Evolutionary conservation across 2,888 invertebrate genomes (phyloP), one percentile per base, ranked within the genome.

Genomic region (Neria commutata): DNA sequence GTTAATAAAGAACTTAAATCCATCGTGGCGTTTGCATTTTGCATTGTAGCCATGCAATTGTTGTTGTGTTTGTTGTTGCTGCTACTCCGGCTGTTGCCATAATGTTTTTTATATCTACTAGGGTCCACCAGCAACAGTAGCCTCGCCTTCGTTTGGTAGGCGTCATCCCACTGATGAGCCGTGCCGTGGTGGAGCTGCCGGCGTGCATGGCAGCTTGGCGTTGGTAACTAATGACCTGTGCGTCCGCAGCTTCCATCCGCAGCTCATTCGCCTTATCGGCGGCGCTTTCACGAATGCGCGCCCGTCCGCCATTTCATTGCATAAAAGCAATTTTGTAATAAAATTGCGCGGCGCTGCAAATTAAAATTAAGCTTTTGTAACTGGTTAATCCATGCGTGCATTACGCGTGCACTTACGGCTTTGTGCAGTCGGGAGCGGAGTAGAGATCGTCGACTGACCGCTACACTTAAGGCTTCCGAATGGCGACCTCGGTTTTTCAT

Each of bases 291-390:
- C n/a, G n/a, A n/a, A 67, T 67, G 68, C 70, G 71, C 67, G 75
- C 68, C 75, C 69, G 75, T 71, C 17, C 29, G 65, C 65, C 65
- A 72, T 73, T 74, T 71, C 74, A 72, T 60, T 60, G 61, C 58
- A 62, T 65, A 63, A 64, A 68, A 63, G 59, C 78, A 76, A 76
- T 78, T 77, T 73, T 69, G 71, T 74, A 73, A 77, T 78, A 78
- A 78, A 77, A 75, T 76, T 77, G 69, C 70, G 68, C 69, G 64
- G 59, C 70, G 69, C 72, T 75, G 77, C 71, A 78, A 77, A 78
- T 78, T 77, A 78, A 78, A 78, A 78, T 77, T 78, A 77, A 76
- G n/a, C n/a, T n/a, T 78, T 69, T 77, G 72, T 77, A 77, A 78
- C 78, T 78, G 79, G 79, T 78, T 77, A 78, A 77, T 78, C 75